Percentiles rank a stretch among this genome's conserved stretches.
These are phyloP conservation scores for Thyatira batis DNA, from an alignment of 2,888 invertebrate species.

Conservation along the genomic window DNA sequence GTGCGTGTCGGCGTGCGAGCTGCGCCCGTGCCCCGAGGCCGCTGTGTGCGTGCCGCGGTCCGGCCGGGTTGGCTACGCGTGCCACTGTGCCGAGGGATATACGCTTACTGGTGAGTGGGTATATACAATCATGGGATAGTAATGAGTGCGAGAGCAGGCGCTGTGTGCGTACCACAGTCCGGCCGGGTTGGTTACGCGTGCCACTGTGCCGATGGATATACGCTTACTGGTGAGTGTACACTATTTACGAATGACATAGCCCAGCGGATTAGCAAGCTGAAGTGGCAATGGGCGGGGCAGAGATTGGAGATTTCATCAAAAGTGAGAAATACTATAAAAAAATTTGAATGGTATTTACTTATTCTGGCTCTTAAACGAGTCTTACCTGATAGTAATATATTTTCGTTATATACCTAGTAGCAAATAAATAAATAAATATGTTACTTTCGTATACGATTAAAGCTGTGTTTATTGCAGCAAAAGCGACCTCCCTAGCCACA, in stretches of 20 bases:
- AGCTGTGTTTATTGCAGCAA: background rate
- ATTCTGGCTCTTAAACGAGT: too few relatives aligned
- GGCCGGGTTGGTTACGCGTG: constrained; percentile 87
- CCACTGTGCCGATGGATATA: constrained; percentile 86
- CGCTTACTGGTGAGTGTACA: constrained; percentile 82
- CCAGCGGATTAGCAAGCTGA: too few relatives aligned
- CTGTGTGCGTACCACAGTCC: constrained; percentile 85
- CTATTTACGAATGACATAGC: background rate
- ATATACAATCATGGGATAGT: constrained; percentile 81
- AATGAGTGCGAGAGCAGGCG: constrained; percentile 86
- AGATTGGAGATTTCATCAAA: too few relatives aligned
- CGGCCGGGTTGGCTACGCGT: constrained; percentile 85
- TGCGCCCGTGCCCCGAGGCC: constrained; percentile 91
- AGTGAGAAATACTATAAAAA: too few relatives aligned
- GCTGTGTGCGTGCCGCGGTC: constrained; percentile 86
- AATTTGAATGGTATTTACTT: too few relatives aligned
- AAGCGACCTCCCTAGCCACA: background rate
- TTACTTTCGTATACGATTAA: too few relatives aligned
- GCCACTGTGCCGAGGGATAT: constrained; percentile 88
- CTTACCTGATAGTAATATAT: too few relatives aligned
- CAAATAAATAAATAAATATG: too few relatives aligned
- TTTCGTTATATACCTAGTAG: too few relatives aligned
- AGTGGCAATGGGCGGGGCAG: too few relatives aligned
- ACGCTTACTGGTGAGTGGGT: constrained; percentile 84
- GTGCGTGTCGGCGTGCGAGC: constrained; percentile 91